Evolutionary conservation across 2,888 invertebrate species (phyloP), one percentile per base, ranked within the genome.

Genomic region (Anagyrus pseudococci): DNA sequence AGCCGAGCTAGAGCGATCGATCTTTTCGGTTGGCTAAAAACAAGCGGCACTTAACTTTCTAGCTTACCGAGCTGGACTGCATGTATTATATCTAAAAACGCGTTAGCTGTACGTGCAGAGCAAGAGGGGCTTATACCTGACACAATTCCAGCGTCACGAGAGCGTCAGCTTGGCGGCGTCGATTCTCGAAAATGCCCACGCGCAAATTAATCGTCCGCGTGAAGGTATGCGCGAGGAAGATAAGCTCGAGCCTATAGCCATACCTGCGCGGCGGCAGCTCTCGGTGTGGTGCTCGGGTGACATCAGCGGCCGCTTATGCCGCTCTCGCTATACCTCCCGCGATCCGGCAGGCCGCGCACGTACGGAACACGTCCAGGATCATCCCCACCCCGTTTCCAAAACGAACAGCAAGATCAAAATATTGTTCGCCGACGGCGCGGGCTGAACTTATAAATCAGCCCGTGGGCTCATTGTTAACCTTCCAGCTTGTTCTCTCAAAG

Each of bases 361-460:
- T 73, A 69, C 47, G 4, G 13, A 8, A 37, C n/a, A n/a, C 15
- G 33, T 37, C 33, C 33, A 8, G 15, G 8, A n/a, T n/a, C n/a
- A n/a, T n/a, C n/a, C n/a, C n/a, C n/a, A n/a, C 50, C 62, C 68
- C 50, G 66, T 61, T 17, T 44, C 72, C 69, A 72, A 74, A 77
- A 75, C 70, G 68, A 73, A 63, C 68, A 72, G 68, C 65, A 64
- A 68, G 71, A 74, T 70, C 70, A 73, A 75, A 75, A 75, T 75
- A 76, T 75, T 72, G 71, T 72, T 69, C 70, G 71, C 68, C 70
- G 41, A 20, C 37, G 41, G 66, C 19, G 66, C 19, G 58, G 69
- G 70, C 71, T 74, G 73, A 77, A 75, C 75, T 76, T 73, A 71
- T 77, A 74, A 74, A 75, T 77, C 74, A 73, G 73, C 58, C 50